phyloP scores from a whole-genome alignment of 2,888 invertebrate genomes.

The Lasioglossum pauxillum region DNA sequence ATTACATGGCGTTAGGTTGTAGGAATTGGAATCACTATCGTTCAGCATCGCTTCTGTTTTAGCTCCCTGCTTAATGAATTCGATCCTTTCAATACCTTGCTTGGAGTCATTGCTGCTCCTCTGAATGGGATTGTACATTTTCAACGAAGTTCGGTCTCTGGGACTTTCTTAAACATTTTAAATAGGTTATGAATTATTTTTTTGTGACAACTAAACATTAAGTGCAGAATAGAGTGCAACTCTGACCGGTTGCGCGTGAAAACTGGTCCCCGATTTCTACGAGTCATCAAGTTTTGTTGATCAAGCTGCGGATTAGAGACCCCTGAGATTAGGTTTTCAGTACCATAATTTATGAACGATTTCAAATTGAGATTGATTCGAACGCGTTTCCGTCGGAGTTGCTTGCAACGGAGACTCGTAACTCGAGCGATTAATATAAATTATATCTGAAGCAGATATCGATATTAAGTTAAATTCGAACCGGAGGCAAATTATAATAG shows the following conservation, averaged over 20 bases:
- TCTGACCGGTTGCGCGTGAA: background rate
- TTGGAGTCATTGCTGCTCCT: background rate
- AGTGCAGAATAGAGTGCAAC: background rate
- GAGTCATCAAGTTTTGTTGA: background rate
- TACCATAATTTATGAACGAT: background rate
- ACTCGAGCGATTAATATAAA: background rate
- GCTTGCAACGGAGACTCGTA: background rate
- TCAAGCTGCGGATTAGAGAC: background rate
- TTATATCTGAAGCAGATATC: background rate
- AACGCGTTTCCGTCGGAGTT: background rate
- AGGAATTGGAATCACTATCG: background rate
- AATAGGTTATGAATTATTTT: too few species aligned
- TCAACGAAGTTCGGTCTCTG: too few species aligned
- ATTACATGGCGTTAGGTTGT: background rate
- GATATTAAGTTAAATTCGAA: constrained; percentile 5
- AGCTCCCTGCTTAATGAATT: background rate
- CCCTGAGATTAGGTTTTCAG: background rate
- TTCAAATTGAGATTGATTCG: background rate
- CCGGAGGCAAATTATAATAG: constrained; percentile 1
- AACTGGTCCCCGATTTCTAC: background rate
- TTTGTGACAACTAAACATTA: background rate
- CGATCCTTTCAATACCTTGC: background rate
- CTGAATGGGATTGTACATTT: background rate
- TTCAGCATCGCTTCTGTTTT: background rate
- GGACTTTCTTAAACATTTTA: too few species aligned